Evolutionary conservation across 2,797 vertebrate species (phyloP).

Genomic region (Peromyscus nudipes): DNA sequence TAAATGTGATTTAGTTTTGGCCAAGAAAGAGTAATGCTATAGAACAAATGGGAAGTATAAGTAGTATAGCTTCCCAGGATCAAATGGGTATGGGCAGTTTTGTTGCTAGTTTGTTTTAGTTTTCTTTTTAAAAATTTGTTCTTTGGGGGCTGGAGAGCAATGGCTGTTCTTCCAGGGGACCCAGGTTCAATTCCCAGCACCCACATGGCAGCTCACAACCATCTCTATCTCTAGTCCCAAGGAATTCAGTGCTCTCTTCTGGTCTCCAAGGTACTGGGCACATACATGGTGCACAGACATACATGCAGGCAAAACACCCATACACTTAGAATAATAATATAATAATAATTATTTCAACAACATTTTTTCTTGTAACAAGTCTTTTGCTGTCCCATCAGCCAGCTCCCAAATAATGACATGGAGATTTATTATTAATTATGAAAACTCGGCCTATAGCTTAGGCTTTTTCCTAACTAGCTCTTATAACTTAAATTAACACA

Average conservation of each 20-base stretch:
- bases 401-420: background rate
- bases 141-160: background rate
- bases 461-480: background rate
- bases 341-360: background rate
- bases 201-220: background rate
- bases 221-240: background rate
- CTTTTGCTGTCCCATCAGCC: background rate
- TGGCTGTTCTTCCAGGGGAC: background rate
- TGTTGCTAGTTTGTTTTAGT: background rate
- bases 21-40: background rate
- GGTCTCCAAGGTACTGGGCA: too few relatives aligned
- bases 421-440: background rate
- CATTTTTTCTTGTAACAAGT: background rate
- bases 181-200: background rate
- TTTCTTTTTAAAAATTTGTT: background rate
- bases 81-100: background rate
- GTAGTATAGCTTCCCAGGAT: background rate
- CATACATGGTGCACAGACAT: background rate
- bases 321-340: background rate
- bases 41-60: background rate
- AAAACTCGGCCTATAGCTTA: background rate
- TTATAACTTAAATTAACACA: background rate
- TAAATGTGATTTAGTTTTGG: background rate
- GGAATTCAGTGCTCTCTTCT: background rate
- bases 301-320: background rate